Evolutionary conservation across 2,888 invertebrate species (phyloP).

Genomic region (Bibio marci): DNA sequence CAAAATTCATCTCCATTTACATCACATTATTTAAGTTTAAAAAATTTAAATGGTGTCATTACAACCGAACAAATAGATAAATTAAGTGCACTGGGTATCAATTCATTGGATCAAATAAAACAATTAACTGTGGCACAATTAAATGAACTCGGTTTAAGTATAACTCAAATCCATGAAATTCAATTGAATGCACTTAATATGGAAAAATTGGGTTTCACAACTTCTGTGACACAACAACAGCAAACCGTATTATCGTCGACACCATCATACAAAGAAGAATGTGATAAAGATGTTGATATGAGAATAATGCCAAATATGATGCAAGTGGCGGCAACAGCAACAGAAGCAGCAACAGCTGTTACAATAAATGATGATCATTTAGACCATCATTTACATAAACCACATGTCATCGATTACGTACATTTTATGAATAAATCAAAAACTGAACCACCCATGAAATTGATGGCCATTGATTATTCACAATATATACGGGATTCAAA

Average conservation of each 20-base stretch:
- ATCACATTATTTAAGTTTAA: constrained; percentile 30
- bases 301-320: too few species aligned
- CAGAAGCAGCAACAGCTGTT: background rate
- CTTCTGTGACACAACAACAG: too few species aligned
- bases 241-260: too few species aligned
- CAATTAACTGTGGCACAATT: constrained; percentile 42
- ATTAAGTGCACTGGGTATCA: constrained; percentile 39
- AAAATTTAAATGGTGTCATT: constrained; percentile 38
- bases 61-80: constrained; percentile 39
- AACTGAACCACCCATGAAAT: background rate
- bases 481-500: constrained; percentile 29
- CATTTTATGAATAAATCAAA: background rate
- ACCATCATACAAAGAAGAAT: too few species aligned
- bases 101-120: constrained; percentile 40
- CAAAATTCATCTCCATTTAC: too few species aligned
- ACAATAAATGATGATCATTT: too few species aligned
- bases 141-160: constrained; percentile 39
- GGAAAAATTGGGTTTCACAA: constrained; percentile 32
- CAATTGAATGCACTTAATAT: constrained; percentile 42
- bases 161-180: constrained; percentile 42
- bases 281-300: too few species aligned
- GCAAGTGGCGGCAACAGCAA: background rate
- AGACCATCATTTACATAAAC: too few species aligned
- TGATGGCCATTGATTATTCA: constrained; percentile 25
- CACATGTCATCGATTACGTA: too few species aligned